Conservation (phyloP, 2,113 vertebrate genomes). For the Tylochromis polylepis region DNA sequence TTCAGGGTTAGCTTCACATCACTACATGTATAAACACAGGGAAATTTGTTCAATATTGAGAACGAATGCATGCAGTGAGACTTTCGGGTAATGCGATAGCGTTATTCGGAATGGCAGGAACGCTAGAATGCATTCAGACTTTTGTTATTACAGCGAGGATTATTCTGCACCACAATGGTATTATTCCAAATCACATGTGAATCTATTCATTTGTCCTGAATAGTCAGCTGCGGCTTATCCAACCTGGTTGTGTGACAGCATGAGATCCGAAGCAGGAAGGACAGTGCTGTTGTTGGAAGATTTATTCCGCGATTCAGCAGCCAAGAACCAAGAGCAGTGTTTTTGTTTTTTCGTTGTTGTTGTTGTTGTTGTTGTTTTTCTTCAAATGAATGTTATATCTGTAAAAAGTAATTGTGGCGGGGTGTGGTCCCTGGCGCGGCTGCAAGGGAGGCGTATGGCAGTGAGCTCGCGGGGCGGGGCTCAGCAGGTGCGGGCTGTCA, state of each 20-base stretch:
- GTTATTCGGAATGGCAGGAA: background rate
- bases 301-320: background rate
- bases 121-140: background rate
- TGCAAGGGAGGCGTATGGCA: too few relatives aligned
- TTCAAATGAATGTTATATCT: too few relatives aligned
- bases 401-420: too few relatives aligned
- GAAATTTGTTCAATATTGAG: background rate
- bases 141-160: background rate
- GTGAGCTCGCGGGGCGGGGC: too few relatives aligned
- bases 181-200: conserved; percentile 16
- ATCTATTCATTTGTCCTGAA: conserved; percentile 14
- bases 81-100: background rate
- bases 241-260: background rate
- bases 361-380: background rate
- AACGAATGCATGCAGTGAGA: background rate
- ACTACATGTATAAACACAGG: background rate
- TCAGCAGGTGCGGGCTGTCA: too few relatives aligned
- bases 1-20: background rate
- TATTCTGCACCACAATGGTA: background rate
- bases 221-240: conserved; percentile 9
- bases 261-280: background rate
- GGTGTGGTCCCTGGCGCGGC: too few relatives aligned
- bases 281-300: background rate
- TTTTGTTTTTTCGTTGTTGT: background rate
- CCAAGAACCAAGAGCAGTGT: background rate